Conservation (phyloP, 2,888 invertebrate species). For the Rhabditoides inermis region DNA sequence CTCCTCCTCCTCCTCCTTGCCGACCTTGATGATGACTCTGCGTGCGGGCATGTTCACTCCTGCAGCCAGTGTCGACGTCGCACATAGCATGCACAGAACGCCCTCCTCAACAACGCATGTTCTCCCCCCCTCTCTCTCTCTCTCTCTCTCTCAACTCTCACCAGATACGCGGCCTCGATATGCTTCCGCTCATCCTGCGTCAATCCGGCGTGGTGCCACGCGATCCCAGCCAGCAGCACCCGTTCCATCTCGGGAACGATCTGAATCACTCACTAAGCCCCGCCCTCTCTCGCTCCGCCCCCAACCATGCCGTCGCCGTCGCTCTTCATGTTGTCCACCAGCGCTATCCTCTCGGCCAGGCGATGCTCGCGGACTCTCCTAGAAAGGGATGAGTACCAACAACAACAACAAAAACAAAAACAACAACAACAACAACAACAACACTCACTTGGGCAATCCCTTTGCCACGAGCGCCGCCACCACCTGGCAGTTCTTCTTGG, state of each 20-base stretch:
- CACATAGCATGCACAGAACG: constrained; percentile 77
- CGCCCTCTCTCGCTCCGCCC: neutral
- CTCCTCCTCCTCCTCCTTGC: constrained; percentile 57
- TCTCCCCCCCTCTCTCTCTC: neutral
- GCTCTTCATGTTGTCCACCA: constrained; percentile 17
- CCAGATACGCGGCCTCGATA: constrained; percentile 63
- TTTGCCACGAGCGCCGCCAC: constrained; percentile 71
- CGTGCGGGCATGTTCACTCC: constrained; percentile 58
- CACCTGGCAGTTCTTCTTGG: constrained; percentile 83
- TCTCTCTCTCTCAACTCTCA: constrained; percentile 3
- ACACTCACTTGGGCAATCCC: constrained; percentile 57
- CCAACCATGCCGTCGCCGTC: constrained; percentile 23
- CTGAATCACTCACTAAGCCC: constrained; percentile 1
- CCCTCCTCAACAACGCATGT: constrained; percentile 58
- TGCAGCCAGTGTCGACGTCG: constrained; percentile 92
- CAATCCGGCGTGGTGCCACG: constrained; percentile 79
- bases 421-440: neutral
- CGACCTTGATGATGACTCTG: constrained; percentile 84
- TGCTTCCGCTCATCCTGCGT: constrained; percentile 76
- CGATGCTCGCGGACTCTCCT: constrained; percentile 17
- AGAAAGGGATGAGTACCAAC: constrained; percentile 6
- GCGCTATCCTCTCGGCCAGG: constrained; percentile 13
- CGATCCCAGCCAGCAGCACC: constrained; percentile 73
- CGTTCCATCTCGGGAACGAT: constrained; percentile 60
- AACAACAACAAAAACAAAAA: constrained; percentile 1